Percentiles rank a stretch among this genome's conserved stretches.
Conservation (phyloP, 1,140 invertebrate genomes). For the Trichonephila clavata region DNA sequence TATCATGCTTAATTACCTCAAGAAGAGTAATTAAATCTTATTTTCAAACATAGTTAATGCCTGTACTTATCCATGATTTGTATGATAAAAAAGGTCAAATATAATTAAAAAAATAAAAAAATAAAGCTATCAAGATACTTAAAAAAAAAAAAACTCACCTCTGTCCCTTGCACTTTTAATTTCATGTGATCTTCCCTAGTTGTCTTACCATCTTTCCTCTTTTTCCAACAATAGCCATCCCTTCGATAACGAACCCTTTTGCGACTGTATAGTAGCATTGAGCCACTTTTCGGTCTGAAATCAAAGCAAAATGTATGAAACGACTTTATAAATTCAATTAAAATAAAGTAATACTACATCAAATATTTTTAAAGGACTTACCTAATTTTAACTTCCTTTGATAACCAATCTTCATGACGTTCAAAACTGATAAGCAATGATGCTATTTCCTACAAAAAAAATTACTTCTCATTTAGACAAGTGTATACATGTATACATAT, state of each 20-base stretch:
- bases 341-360: background rate
- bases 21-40: too few relatives aligned
- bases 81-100: too few relatives aligned
- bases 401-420: constrained; percentile 97
- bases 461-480: background rate
- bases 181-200: constrained; percentile 99
- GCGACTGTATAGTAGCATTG: constrained; percentile 96
- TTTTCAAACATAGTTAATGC: too few relatives aligned
- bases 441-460: constrained; percentile 92
- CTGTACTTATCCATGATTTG: too few relatives aligned
- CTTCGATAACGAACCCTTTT: constrained; percentile 97
- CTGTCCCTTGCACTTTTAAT: constrained; percentile 97
- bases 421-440: constrained; percentile 98
- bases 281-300: constrained; percentile 95
- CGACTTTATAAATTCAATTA: background rate
- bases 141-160: constrained; percentile 84
- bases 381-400: constrained; percentile 97
- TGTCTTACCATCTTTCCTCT: constrained; percentile 98
- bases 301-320: constrained; percentile 46
- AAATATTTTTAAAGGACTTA: constrained; percentile 79
- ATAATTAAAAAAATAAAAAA: too few relatives aligned
- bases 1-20: too few relatives aligned
- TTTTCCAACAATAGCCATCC: constrained; percentile 99
- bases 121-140: too few relatives aligned
- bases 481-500: background rate